Conservation (phyloP, 2,113 vertebrate genomes). For the Notothenia rossii region DNA sequence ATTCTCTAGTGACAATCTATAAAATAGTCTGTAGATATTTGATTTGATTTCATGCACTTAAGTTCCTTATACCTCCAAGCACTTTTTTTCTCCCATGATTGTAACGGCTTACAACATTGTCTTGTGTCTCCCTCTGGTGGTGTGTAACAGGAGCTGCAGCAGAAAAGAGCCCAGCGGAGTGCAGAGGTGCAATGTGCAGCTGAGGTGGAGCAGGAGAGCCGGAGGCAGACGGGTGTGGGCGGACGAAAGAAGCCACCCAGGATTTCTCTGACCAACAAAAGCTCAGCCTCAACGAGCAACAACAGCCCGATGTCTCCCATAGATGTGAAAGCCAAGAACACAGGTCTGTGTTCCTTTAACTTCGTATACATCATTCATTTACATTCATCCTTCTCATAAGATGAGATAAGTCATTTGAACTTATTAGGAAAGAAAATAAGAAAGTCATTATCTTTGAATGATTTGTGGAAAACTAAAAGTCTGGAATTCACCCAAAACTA, state of each 20-base stretch:
- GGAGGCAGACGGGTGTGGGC: constrained; percentile 65
- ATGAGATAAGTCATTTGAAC: too few relatives aligned
- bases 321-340: constrained; percentile 86
- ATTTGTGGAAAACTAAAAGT: background rate
- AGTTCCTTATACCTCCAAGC: background rate
- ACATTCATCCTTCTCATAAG: background rate
- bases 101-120: background rate
- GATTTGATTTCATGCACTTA: background rate
- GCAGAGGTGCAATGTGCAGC: constrained; percentile 61
- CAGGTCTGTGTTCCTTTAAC: constrained; percentile 75
- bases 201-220: constrained; percentile 69
- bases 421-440: too few relatives aligned
- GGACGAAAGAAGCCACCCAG: constrained; percentile 77
- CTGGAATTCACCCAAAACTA: background rate
- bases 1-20: background rate
- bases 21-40: background rate
- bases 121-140: constrained; percentile 56
- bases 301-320: constrained; percentile 46
- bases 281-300: constrained; percentile 56
- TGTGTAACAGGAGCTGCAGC: constrained; percentile 88
- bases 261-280: constrained; percentile 38
- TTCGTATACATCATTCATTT: background rate
- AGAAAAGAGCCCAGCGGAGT: constrained; percentile 86
- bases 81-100: too few relatives aligned
- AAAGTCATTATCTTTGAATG: background rate